Evolutionary conservation across 2,888 invertebrate genomes (phyloP).

Genomic region (Pristionchus maxplancki): DNA sequence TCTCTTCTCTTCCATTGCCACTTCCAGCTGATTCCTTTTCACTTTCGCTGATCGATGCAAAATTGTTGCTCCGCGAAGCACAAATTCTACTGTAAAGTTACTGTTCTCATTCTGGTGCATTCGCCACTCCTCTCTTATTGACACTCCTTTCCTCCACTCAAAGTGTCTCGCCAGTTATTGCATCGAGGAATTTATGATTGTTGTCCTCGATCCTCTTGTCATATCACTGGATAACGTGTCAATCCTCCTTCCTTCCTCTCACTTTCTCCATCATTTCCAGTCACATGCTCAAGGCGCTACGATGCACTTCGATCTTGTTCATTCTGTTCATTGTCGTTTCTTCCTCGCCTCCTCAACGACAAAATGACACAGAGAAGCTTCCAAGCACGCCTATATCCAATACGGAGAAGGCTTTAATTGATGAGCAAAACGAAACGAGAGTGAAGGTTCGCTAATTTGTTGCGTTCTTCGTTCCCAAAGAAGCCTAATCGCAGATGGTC

Average conservation of each 20-base stretch:
- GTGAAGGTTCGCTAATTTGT: background rate
- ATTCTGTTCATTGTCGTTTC: background rate
- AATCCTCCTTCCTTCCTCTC: background rate
- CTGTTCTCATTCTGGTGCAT: background rate
- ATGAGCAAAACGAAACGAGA: background rate
- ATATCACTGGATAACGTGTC: background rate
- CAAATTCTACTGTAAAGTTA: background rate
- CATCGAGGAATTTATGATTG: background rate
- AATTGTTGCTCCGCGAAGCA: background rate
- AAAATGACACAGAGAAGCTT: background rate
- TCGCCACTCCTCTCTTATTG: background rate
- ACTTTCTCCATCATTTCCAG: background rate
- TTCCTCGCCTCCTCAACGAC: background rate
- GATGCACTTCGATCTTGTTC: constrained; percentile 20
- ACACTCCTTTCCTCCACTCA: background rate
- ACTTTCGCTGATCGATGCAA: background rate
- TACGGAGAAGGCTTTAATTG: background rate
- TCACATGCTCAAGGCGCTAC: background rate
- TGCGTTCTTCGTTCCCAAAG: background rate
- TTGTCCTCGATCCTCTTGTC: background rate
- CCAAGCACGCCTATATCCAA: background rate
- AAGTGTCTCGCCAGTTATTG: background rate
- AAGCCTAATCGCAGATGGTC: background rate
- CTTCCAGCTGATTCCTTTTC: background rate
- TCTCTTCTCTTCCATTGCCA: background rate